Evolutionary conservation across 2,113 vertebrate species (phyloP), one percentile per base, ranked within the genome.

Genomic region (Platanista minor): DNA sequence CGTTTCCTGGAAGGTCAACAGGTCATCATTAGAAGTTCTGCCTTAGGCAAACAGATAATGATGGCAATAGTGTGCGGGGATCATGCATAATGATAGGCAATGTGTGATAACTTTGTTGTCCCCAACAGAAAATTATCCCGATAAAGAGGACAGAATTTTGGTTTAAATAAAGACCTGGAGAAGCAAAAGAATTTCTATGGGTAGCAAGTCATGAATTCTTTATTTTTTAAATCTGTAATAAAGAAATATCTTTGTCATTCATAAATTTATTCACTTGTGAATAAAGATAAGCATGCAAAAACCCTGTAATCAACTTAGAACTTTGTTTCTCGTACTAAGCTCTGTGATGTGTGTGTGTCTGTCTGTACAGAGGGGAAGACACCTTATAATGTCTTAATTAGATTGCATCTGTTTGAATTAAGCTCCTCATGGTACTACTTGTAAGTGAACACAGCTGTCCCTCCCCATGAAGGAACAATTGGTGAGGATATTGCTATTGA

Each of bases 381-480:
- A 90, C 49, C 25, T 49, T 83, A 64, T 41, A 23, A 52, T 29
- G 72, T 94, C 90, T 93, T 97, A 94, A 96, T 96, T 96, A 92
- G 83, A 85, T 29, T 64, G 9, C 39, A 62, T 75, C 64, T 74
- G 66, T 87, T 57, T 95, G 54, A 57, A 89, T 96, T 75, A 71
- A 57, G 29, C 81, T 97, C 77, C 92, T 77, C 46, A 36, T 90
- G 67, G 83, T 72, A 2, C 75, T 90, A 95, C 92, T 54, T 94
- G 17, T 81, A 94, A 80, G 69, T 89, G 75, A 96, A 61, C 46
- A 10, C 90, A 97, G 78, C 91, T 97, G 82, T 97, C 74, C 92
- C 49, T 97, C 59, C 31, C 25, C 39, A 81, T 18, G 39, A 92
- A 87, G 31, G 0, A 93, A 39, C 2, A 93, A 93, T 83, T 75